Conservation (phyloP, 2,113 vertebrate genomes). For the Leptosomus discolor region DNA sequence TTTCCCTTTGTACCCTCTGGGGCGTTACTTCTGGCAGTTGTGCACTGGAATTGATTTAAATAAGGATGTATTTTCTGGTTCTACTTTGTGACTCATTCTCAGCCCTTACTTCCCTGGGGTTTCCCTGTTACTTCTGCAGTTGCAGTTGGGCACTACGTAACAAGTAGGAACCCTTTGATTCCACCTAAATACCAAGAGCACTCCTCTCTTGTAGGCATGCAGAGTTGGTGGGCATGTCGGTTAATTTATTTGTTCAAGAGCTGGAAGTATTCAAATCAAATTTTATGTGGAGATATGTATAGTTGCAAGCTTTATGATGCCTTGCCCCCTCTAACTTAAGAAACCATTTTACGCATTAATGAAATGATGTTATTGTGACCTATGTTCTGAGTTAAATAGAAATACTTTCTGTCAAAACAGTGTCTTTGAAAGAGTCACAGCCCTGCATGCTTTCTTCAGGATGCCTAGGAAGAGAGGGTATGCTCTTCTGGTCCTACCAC, state of each 20-base stretch:
- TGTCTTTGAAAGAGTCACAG: neutral
- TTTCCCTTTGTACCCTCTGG: neutral
- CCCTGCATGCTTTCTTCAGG: neutral
- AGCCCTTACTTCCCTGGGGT: neutral
- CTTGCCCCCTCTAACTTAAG: neutral
- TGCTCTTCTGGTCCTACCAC: neutral
- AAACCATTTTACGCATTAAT: neutral
- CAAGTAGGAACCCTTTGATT: neutral
- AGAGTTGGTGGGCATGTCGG: neutral
- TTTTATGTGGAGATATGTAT: neutral
- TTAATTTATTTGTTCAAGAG: neutral
- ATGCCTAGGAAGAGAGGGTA: neutral
- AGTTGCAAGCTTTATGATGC: neutral
- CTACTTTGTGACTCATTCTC: neutral
- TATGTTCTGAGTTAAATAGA: neutral
- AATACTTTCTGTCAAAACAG: neutral
- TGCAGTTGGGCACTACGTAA: neutral
- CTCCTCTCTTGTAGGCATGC: neutral
- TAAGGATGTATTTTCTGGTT: neutral
- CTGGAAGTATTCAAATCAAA: neutral
- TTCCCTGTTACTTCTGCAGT: neutral
- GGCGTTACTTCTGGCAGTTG: neutral
- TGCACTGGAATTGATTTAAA: neutral
- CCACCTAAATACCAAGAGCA: neutral
- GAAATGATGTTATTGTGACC: neutral